phyloP scores from a whole-genome alignment of 2,797 vertebrate species.

The Scleropages formosus region DNA sequence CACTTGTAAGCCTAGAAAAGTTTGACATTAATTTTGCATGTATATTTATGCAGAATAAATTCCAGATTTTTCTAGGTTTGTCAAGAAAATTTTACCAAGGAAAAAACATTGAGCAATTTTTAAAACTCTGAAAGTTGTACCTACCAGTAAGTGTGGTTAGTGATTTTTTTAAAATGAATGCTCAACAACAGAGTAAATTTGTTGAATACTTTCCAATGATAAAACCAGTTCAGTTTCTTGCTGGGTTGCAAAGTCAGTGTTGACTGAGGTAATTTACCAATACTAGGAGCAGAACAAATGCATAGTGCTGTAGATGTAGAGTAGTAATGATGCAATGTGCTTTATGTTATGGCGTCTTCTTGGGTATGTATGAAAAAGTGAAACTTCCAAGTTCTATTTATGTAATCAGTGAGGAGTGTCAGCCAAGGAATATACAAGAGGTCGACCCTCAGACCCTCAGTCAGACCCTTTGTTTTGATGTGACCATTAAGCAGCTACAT shows the following conservation, averaged over 20 bases:
- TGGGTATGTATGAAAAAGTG: conserved; percentile 21
- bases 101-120: conserved; percentile 17
- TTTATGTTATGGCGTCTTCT: conserved; percentile 37
- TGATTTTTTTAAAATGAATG: conserved; percentile 5
- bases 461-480: conserved; percentile 17
- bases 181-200: conserved; percentile 6
- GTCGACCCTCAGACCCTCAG: not conserved
- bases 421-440: conserved; percentile 27
- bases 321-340: conserved; percentile 33
- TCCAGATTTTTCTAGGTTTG: conserved; percentile 28
- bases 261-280: conserved; percentile 31
- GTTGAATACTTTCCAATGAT: conserved; percentile 17
- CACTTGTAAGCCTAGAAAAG: conserved; percentile 28
- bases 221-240: conserved; percentile 35
- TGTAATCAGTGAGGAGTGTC: conserved; percentile 25
- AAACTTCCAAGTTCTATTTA: conserved; percentile 17
- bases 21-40: not conserved
- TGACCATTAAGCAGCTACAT: conserved; percentile 16
- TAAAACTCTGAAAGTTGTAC: conserved; percentile 20
- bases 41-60: conserved; percentile 38
- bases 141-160: conserved; percentile 10
- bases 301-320: conserved; percentile 36
- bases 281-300: conserved; percentile 34
- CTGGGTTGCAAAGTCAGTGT: conserved; percentile 28
- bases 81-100: not conserved